Conservation (phyloP, 2,797 vertebrate species). For the Crossoptilon crossoptilon region DNA sequence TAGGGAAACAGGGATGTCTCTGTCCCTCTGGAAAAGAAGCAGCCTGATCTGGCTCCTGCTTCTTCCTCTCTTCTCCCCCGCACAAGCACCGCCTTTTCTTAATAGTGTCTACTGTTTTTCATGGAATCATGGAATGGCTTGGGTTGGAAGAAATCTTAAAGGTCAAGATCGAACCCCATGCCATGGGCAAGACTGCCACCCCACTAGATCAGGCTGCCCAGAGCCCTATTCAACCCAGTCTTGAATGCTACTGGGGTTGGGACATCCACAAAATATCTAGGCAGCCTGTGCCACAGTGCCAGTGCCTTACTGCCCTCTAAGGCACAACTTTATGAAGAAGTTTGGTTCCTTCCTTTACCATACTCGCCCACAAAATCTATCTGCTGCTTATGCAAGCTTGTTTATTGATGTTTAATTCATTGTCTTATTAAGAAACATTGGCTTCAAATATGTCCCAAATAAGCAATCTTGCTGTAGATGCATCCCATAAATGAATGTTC, state of each 20-base stretch:
- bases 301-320: neutral
- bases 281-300: no score
- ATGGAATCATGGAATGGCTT: no score
- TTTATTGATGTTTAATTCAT: neutral
- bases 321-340: neutral
- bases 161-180: no score
- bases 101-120: neutral
- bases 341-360: constrained; percentile 37
- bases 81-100: neutral
- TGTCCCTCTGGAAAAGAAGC: neutral
- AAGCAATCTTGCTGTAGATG: neutral
- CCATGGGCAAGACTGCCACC: no score
- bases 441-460: neutral
- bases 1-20: neutral
- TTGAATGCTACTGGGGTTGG: no score
- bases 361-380: neutral
- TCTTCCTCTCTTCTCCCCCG: neutral
- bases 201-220: no score
- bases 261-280: no score
- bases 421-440: neutral
- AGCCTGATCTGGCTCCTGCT: neutral
- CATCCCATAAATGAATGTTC: neutral
- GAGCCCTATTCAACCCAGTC: no score
- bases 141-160: no score
- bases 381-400: neutral